Conservation (phyloP, 2,888 invertebrate species). For the Acanthosepion lycidas region DNA sequence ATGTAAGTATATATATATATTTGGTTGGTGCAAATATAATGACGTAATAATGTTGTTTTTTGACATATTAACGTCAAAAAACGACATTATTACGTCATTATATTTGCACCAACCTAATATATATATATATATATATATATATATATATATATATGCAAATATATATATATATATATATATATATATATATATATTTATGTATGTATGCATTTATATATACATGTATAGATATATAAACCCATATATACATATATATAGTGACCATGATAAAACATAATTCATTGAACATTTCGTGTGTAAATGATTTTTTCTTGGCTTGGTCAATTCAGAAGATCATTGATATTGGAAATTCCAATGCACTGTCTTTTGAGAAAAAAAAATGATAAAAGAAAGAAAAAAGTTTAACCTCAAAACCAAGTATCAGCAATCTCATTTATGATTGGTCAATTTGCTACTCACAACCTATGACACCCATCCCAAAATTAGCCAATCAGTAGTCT, state of each 20-base stretch:
- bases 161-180: neutral
- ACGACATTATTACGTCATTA: too few species aligned
- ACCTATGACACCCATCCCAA: neutral
- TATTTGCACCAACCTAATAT: too few species aligned
- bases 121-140: neutral
- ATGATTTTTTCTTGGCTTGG: too few species aligned
- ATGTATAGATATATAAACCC: neutral
- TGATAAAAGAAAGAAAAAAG: neutral
- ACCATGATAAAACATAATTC: neutral
- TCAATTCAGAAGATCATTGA: too few species aligned
- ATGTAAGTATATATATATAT: conserved; percentile 24
- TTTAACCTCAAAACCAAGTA: neutral
- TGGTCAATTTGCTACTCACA: neutral
- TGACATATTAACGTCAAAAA: too few species aligned
- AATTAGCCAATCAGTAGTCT: neutral
- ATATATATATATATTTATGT: neutral
- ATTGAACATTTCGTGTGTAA: too few species aligned
- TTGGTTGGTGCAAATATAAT: too few species aligned
- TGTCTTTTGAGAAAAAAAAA: too few species aligned
- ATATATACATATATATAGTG: neutral
- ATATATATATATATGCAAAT: neutral
- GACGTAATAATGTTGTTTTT: too few species aligned
- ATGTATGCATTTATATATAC: neutral
- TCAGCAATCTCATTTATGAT: neutral
- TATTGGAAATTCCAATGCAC: too few species aligned